Evolutionary conservation across 2,113 vertebrate genomes (phyloP).

Genomic region (Bucco capensis): DNA sequence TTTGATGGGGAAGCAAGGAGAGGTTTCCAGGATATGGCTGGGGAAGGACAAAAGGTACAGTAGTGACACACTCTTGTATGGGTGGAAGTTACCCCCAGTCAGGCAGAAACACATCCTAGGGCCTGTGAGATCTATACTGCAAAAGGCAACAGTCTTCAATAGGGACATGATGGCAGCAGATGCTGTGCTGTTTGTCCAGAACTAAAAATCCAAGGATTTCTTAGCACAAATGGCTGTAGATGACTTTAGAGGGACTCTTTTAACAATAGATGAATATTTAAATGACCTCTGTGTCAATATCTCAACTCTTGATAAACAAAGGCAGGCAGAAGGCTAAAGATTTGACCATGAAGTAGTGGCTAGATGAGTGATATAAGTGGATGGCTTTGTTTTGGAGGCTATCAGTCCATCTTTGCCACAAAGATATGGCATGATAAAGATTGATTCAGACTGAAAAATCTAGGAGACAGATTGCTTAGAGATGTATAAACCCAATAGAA

Average conservation of each 20-base stretch:
- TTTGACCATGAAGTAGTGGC: background rate
- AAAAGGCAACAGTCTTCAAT: background rate
- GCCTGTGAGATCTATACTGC: background rate
- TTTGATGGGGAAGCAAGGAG: background rate
- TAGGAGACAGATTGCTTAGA: background rate
- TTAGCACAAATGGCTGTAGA: background rate
- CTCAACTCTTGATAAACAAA: background rate
- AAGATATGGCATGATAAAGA: background rate
- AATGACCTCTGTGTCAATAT: background rate
- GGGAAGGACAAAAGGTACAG: too few species aligned
- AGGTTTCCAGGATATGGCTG: background rate
- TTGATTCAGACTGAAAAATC: background rate
- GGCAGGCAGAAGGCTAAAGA: background rate
- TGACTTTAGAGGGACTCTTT: background rate
- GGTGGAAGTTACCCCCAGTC: accelerated
- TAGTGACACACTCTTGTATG: accelerated
- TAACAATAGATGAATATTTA: background rate
- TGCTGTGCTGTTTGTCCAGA: background rate
- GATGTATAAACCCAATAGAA: background rate
- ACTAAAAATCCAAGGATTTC: background rate
- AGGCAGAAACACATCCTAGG: accelerated
- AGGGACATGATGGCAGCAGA: accelerated
- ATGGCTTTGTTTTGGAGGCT: background rate
- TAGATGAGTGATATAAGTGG: background rate
- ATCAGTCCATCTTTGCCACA: background rate